Base-by-base conservation (phyloP, 1,140 invertebrate genomes). In the Epicauta chinensis region DNA sequence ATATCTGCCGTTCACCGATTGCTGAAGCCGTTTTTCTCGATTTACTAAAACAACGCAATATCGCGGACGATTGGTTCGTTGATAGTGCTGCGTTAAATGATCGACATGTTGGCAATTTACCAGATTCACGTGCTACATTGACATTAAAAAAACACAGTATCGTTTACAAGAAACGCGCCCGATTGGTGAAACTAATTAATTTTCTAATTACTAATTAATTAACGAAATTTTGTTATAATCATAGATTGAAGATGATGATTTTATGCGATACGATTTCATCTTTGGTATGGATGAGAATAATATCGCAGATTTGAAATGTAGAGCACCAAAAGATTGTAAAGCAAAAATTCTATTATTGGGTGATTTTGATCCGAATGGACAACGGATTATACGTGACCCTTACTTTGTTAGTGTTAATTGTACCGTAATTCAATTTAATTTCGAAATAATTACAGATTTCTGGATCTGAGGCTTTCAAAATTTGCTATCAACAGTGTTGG, bases 1-100 rank as follows among this genome's bases (percentile, higher is more conserved):
- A 96, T 64, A 96, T 94, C 59, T 97, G 93, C 69, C 80, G 93
- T n/a, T 96, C 92, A 10, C 92, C 93, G 4, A 95, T 96, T 55
- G 92, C 92, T 13, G 92, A 95, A 72, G 90, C 89, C 7, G 88
- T 96, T 0, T 94, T 96, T 73, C 69, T 77, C 16, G 78, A 93
- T 53, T 13, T 70, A 45, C 51, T 68, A 6, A 66, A 78, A 72
- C 60, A 78, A 73, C 59, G 67, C 69, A 55, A 72, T 62, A 7
- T 69, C 51, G 2, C 54, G 55, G 23, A 60, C 13, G 35, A 69
- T 59, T 95, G 91, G 92, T 74, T 81, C 54, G 84, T 91, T 3
- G 91, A 97, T 64, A 95, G 91, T 75, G 90, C 91, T 1, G 94
- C 86, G 9, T 80, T 92, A 29, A 86, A 85, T 3, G 71, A 74